Percentiles rank a stretch among this genome's conserved stretches.
phyloP scores from a whole-genome alignment of 2,888 invertebrate genomes.

The Calephelis perditalis region DNA sequence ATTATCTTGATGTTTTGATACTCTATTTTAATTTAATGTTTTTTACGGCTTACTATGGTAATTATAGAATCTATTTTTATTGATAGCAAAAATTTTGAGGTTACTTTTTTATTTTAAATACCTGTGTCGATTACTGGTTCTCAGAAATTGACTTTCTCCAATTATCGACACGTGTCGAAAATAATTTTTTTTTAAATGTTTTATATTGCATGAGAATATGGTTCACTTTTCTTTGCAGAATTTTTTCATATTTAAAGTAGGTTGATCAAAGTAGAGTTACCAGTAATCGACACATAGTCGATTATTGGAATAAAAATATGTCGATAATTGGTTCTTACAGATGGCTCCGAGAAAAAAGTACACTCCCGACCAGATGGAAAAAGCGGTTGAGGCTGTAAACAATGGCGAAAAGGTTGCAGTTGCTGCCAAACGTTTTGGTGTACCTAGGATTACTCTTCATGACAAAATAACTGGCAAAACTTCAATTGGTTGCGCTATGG shows the following conservation, averaged over 20 bases:
- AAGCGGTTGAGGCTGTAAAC: constrained; percentile 24
- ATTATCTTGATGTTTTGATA: constrained; percentile 8
- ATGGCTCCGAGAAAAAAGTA: constrained; percentile 27
- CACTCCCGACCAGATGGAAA: constrained; percentile 21
- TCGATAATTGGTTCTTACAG: constrained; percentile 21
- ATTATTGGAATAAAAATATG: constrained; percentile 17
- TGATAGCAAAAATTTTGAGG: too few species aligned
- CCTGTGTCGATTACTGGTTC: constrained; percentile 16
- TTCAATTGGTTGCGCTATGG: constrained; percentile 26
- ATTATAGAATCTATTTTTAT: background rate
- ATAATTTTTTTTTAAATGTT: constrained; percentile 20
- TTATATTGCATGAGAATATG: constrained; percentile 18
- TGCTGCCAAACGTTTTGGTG: constrained; percentile 24
- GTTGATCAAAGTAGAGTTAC: constrained; percentile 17
- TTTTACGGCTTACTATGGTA: background rate
- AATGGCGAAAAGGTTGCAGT: constrained; percentile 24
- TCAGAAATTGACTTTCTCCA: constrained; percentile 13
- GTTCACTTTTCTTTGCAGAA: constrained; percentile 14
- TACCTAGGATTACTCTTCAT: constrained; percentile 25
- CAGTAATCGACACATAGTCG: constrained; percentile 21
- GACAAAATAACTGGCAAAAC: constrained; percentile 25
- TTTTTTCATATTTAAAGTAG: constrained; percentile 11
- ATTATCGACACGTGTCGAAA: constrained; percentile 24
- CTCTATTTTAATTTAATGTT: background rate
- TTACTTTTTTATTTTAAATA: background rate